Conservation (phyloP, 2,113 vertebrate species). For the Strix aluco region DNA sequence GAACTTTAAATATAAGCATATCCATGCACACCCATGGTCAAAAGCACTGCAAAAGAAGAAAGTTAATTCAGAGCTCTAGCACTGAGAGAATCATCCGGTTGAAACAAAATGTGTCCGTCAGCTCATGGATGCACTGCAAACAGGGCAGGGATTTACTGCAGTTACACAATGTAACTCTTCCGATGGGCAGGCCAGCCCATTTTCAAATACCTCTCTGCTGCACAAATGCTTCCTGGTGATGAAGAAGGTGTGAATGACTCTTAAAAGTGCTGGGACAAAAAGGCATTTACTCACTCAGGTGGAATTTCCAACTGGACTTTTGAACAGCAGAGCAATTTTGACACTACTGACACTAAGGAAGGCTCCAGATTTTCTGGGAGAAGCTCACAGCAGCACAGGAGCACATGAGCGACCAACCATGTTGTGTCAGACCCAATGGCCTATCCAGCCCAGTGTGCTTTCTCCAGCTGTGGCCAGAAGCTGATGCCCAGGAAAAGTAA, state of each 20-base stretch:
- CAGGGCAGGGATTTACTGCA: background rate
- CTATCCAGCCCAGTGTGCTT: background rate
- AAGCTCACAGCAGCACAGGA: background rate
- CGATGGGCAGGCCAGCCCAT: background rate
- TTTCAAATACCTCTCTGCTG: conserved; percentile 26
- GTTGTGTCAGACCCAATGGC: background rate
- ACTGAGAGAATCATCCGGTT: background rate
- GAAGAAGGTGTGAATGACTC: background rate
- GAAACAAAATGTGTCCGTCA: background rate
- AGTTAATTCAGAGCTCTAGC: background rate
- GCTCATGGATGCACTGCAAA: background rate
- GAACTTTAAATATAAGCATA: background rate
- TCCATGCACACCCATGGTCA: background rate
- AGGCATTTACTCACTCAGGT: conserved; percentile 7
- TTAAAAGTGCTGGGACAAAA: background rate
- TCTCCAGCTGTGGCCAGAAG: background rate
- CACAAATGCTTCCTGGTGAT: conserved; percentile 45
- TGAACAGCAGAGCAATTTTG: background rate
- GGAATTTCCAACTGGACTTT: conserved; percentile 6
- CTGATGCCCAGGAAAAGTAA: background rate
- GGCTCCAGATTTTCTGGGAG: background rate
- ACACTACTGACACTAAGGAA: background rate
- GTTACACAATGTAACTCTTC: conserved; percentile 25
- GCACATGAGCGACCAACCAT: rapidly evolving
- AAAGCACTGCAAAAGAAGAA: background rate